Evolutionary conservation across 2,797 vertebrate species (phyloP).

Genomic region (Ambastaia sidthimunki): DNA sequence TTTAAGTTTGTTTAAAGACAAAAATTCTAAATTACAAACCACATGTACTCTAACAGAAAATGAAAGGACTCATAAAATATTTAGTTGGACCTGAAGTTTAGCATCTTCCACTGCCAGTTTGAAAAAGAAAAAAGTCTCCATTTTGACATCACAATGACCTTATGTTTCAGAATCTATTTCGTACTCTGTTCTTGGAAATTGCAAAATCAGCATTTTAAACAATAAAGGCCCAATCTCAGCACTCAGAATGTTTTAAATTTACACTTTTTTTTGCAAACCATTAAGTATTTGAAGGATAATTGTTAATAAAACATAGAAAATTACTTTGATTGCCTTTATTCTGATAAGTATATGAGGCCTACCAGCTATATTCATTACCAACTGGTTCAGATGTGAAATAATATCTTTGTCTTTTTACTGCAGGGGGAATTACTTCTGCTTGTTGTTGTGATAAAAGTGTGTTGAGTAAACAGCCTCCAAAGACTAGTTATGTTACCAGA

Average conservation of each 20-base stretch:
- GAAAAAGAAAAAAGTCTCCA: neutral
- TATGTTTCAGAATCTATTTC: neutral
- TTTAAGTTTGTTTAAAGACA: too few species aligned
- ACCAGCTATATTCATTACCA: slow-evolving; percentile 4
- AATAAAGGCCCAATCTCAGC: neutral
- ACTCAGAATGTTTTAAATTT: neutral
- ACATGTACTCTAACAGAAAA: neutral
- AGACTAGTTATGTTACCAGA: neutral
- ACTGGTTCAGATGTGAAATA: neutral
- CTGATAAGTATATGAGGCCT: neutral
- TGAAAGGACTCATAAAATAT: neutral
- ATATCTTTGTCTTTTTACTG: slow-evolving; percentile 1
- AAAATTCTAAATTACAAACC: neutral
- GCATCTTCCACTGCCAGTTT: neutral
- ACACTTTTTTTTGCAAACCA: neutral
- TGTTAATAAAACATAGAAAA: neutral
- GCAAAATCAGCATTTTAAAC: neutral
- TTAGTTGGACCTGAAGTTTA: neutral
- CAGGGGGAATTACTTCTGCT: neutral
- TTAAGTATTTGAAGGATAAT: neutral
- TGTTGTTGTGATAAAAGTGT: neutral
- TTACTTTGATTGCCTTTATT: neutral
- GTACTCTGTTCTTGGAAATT: neutral
- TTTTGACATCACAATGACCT: neutral
- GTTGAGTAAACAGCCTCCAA: neutral